phyloP scores from a whole-genome alignment of 2,113 vertebrate genomes.

The Gulo gulo region DNA sequence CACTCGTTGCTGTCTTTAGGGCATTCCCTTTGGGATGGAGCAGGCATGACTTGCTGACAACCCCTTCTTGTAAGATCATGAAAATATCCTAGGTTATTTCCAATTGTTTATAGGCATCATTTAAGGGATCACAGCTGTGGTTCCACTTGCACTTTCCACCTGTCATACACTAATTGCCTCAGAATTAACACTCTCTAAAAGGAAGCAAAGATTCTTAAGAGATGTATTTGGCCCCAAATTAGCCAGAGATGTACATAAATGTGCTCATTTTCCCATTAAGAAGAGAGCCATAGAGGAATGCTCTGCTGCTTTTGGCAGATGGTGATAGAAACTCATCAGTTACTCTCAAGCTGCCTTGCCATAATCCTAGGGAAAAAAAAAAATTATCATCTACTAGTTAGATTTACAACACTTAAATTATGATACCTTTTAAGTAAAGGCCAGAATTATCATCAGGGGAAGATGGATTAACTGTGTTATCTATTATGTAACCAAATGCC shows the following conservation, averaged over 20 bases:
- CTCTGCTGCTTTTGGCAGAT: slow-evolving; percentile 46
- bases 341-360: slow-evolving; percentile 39
- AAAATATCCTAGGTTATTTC: neutral
- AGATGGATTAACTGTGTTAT: slow-evolving; percentile 47
- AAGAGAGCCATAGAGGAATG: slow-evolving; percentile 14
- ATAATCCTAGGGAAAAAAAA: slow-evolving; percentile 2
- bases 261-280: slow-evolving; percentile 62
- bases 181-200: slow-evolving; percentile 39
- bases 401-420: slow-evolving; percentile 57
- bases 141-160: slow-evolving; percentile 27
- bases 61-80: neutral
- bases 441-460: slow-evolving; percentile 65
- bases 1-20: neutral
- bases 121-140: slow-evolving; percentile 26
- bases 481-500: slow-evolving; percentile 47
- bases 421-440: slow-evolving; percentile 60
- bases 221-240: slow-evolving; percentile 44
- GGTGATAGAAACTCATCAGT: slow-evolving; percentile 42
- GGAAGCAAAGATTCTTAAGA: slow-evolving; percentile 52
- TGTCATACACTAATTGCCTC: slow-evolving; percentile 40
- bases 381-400: slow-evolving; percentile 37
- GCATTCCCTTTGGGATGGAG: neutral
- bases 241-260: slow-evolving; percentile 41
- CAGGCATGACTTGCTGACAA: slow-evolving; percentile 9
- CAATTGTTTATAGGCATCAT: slow-evolving; percentile 27